A percentile compares a stretch with the other conserved stretches of the same genome.
These are phyloP conservation scores for Neosilurus mollespiculum DNA, from an alignment of 2,797 vertebrate species.

Conservation along the genomic window DNA sequence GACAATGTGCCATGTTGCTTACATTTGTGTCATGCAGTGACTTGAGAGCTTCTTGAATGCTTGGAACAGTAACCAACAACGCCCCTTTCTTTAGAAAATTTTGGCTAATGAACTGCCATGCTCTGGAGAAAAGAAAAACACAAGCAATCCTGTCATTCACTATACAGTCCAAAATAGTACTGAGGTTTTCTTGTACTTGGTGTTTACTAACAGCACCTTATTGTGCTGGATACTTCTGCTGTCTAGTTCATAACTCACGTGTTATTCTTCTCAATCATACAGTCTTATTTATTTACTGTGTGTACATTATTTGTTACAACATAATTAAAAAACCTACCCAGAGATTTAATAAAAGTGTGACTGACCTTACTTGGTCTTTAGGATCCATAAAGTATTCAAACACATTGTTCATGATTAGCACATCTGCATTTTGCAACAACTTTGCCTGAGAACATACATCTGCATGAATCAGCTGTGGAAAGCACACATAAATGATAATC, in stretches of 20 bases:
- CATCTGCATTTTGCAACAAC: constrained; percentile 83
- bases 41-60: constrained; percentile 79
- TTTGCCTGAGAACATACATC: constrained; percentile 80
- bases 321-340: background rate
- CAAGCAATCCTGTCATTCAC: background rate
- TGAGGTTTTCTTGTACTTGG: too few relatives aligned
- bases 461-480: constrained; percentile 81
- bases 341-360: constrained; percentile 5
- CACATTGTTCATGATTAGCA: constrained; percentile 93
- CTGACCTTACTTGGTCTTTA: constrained; percentile 82
- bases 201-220: background rate
- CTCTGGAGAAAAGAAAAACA: constrained; percentile 66
- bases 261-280: background rate
- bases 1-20: constrained; percentile 31
- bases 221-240: background rate
- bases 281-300: background rate
- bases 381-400: constrained; percentile 92
- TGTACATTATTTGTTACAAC: background rate
- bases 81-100: constrained; percentile 78
- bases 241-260: background rate
- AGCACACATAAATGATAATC: constrained; percentile 15
- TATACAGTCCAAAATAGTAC: background rate
- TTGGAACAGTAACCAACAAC: constrained; percentile 85
- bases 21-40: constrained; percentile 75
- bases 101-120: constrained; percentile 82